Base-by-base conservation (phyloP, 1,140 invertebrate species). In the Dryas iulia region DNA sequence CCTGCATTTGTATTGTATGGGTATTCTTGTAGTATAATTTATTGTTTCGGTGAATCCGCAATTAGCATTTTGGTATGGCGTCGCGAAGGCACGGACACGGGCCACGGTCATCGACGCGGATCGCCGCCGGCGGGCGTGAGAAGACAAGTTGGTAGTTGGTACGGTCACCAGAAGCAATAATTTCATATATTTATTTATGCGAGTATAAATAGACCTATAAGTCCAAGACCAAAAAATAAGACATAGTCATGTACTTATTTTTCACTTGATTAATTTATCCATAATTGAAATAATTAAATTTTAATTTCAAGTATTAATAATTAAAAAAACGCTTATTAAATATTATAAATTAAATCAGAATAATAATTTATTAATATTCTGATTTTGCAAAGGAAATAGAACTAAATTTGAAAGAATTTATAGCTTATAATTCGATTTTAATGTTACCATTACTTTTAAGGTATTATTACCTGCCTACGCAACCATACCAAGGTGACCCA, bases 401-500 rank as follows among this genome's bases (percentile, higher is more conserved):
- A n/a, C 7, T 21, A 18, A 21, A 21, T 18, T 47, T 8, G 21
- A 47, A 24, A 26, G n/a, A 26, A 52, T 52, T 39, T 47, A 28
- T 47, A 61, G 35, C 8, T 18, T 18, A 52, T 23, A 30, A 62
- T 12, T 25, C 18, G 5, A 30, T 59, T 35, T 65, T 31, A 11
- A 35, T 67, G 26, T 56, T 30, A 47, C 57, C 57, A 56, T 56
- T 57, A 59, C 30, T 61, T 67, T 52, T 47, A 66, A 39, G 59
- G 47, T 21, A 56, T 63, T 62, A 69, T 62, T 47, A 61, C 53
- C 70, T 65, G 60, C 65, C 72, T 57, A 59, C 59, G 57, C 58
- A 35, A 53, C 26, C 24, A 31, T 33, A 52, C 56, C 69, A 77
- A 77, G 72, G 71, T 75, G 63, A 76, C 68, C 71, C 56, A 74